Evolutionary conservation across 2,888 invertebrate genomes (phyloP).

Genomic region (Drepana falcataria): DNA sequence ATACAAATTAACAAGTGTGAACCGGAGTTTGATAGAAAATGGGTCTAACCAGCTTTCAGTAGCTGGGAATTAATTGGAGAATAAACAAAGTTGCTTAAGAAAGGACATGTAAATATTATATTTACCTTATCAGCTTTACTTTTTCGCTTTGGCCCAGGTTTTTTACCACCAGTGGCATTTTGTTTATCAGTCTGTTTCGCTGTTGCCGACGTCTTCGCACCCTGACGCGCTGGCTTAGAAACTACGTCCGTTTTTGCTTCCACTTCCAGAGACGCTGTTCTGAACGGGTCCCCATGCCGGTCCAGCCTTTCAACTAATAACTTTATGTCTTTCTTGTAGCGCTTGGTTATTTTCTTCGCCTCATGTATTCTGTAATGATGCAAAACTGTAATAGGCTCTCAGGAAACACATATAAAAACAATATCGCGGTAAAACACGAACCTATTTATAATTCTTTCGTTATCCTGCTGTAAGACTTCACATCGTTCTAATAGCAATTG

Average conservation of each 20-base stretch:
- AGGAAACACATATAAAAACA: constrained; percentile 17
- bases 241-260: constrained; percentile 60
- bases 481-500: constrained; percentile 85
- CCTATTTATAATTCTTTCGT: constrained; percentile 85
- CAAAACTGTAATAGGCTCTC: constrained; percentile 19
- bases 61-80: too few species aligned
- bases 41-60: too few species aligned
- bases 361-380: constrained; percentile 80
- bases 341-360: constrained; percentile 83
- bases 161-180: constrained; percentile 46
- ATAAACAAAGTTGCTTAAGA: not conserved
- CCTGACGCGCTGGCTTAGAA: constrained; percentile 34
- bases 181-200: constrained; percentile 56
- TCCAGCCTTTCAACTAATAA: constrained; percentile 83
- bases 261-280: constrained; percentile 79
- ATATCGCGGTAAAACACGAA: constrained; percentile 42
- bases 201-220: constrained; percentile 40
- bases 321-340: constrained; percentile 83
- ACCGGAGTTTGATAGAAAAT: too few species aligned
- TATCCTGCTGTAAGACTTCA: constrained; percentile 86
- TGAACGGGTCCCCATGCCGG: constrained; percentile 84
- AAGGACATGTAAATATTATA: constrained; percentile 1
- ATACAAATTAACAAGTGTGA: too few species aligned
- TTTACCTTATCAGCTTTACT: constrained; percentile 79
- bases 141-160: constrained; percentile 77